Conservation (phyloP, 2,113 vertebrate genomes). For the Pollachius pollachius region DNA sequence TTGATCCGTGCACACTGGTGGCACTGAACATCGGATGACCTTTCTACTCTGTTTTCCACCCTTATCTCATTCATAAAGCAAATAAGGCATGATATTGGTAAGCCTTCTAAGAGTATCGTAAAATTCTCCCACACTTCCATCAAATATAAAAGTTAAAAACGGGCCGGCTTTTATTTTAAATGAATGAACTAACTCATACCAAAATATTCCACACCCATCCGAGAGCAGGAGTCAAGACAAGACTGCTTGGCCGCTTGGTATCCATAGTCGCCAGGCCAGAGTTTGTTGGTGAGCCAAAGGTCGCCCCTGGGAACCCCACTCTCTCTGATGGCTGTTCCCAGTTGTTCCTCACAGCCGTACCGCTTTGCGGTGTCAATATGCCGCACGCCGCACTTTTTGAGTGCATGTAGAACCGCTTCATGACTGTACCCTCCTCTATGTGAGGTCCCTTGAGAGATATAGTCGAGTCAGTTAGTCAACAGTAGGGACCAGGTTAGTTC, state of each 20-base stretch:
- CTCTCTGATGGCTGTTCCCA: conserved; percentile 68
- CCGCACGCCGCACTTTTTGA: conserved; percentile 70
- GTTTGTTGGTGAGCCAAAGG: conserved; percentile 81
- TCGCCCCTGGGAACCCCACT: conserved; percentile 66
- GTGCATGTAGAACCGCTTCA: conserved; percentile 67
- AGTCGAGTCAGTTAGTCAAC: neutral
- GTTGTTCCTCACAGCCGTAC: conserved; percentile 73
- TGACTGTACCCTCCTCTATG: conserved; percentile 76
- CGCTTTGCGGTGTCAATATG: conserved; percentile 80
- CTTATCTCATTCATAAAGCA: too few relatives aligned
- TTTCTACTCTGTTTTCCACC: too few relatives aligned
- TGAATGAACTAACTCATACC: conserved; percentile 50
- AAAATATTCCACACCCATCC: conserved; percentile 74
- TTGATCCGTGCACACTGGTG: too few relatives aligned
- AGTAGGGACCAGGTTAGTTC: neutral
- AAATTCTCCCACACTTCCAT: neutral
- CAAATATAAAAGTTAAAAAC: neutral
- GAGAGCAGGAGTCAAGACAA: conserved; percentile 71
- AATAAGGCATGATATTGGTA: too few relatives aligned
- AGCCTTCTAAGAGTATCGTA: too few relatives aligned
- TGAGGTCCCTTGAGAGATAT: conserved; percentile 66
- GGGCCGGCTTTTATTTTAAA: neutral
- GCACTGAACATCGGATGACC: too few relatives aligned
- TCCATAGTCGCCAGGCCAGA: conserved; percentile 77
- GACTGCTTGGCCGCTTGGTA: conserved; percentile 70